Conservation (phyloP, 2,113 vertebrate species). For the Silurus meridionalis region DNA sequence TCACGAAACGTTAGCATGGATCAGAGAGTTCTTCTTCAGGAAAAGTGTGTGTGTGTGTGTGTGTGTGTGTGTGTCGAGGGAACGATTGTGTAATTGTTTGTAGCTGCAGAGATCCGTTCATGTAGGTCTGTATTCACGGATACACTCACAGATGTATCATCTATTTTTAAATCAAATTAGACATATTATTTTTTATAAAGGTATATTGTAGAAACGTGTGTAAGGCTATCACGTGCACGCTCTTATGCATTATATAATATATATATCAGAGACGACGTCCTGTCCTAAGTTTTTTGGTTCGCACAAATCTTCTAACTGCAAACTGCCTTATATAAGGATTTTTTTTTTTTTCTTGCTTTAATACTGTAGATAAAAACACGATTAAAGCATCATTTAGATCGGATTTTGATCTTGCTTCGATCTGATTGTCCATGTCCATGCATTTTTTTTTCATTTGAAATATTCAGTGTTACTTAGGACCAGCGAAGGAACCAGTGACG, state of each 20-base stretch:
- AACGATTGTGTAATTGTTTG: not conserved
- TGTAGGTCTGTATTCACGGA: not conserved
- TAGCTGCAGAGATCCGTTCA: not conserved
- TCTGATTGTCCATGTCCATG: not conserved
- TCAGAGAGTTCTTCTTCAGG: constrained; percentile 6
- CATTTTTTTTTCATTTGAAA: not conserved
- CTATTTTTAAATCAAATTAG: not conserved
- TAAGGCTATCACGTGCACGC: not conserved
- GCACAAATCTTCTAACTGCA: not conserved
- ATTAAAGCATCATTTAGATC: not conserved
- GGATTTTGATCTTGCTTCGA: not conserved
- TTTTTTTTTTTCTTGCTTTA: too few relatives aligned
- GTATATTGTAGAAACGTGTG: not conserved
- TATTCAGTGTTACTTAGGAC: not conserved
- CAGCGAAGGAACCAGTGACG: not conserved
- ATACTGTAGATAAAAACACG: not conserved
- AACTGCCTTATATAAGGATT: too few relatives aligned
- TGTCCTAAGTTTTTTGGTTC: not conserved
- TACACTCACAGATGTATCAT: not conserved
- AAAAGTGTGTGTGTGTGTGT: not conserved
- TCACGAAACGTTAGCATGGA: constrained; percentile 49
- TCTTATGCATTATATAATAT: not conserved
- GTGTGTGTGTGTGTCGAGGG: not conserved
- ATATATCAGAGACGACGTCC: not conserved
- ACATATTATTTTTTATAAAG: not conserved